Percentiles rank a stretch among this genome's conserved stretches.
phyloP scores from a whole-genome alignment of 2,888 invertebrate genomes.

The Athalia cordata region DNA sequence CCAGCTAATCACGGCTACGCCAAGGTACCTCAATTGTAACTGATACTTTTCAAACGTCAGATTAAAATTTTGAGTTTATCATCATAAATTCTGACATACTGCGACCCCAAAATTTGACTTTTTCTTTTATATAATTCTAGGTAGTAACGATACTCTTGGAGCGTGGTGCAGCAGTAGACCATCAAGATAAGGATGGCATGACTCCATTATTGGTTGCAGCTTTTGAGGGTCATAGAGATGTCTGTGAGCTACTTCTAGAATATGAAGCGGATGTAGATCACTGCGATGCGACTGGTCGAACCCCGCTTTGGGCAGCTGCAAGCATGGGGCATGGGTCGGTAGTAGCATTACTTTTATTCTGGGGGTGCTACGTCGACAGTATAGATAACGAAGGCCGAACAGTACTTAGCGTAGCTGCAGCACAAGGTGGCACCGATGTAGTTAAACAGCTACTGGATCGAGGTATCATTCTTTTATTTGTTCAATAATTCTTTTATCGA shows the following conservation, averaged over 20 bases:
- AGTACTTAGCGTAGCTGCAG: slow-evolving; percentile 89
- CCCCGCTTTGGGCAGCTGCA: slow-evolving; percentile 94
- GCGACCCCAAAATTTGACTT: background rate
- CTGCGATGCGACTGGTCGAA: slow-evolving; percentile 86
- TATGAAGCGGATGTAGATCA: slow-evolving; percentile 95
- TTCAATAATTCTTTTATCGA: background rate
- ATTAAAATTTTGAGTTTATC: background rate
- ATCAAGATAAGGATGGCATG: slow-evolving; percentile 90
- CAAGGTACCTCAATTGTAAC: slow-evolving; percentile 69
- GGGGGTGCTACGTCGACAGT: slow-evolving; percentile 96
- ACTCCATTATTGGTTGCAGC: slow-evolving; percentile 92
- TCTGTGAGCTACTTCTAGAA: slow-evolving; percentile 92
- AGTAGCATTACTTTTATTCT: slow-evolving; percentile 90
- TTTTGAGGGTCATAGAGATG: slow-evolving; percentile 94
- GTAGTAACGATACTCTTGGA: slow-evolving; percentile 85
- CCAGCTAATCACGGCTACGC: slow-evolving; percentile 85
- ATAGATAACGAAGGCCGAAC: slow-evolving; percentile 97
- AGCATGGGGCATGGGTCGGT: slow-evolving; percentile 93
- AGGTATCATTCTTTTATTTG: slow-evolving; percentile 72
- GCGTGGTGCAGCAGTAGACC: slow-evolving; percentile 87
- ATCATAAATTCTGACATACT: too few species aligned
- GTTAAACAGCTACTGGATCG: slow-evolving; percentile 92
- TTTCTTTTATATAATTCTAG: slow-evolving; percentile 55
- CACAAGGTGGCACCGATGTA: slow-evolving; percentile 91
- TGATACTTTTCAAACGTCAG: background rate